Conservation (phyloP, 2,113 vertebrate genomes). For the Calonectris borealis region DNA sequence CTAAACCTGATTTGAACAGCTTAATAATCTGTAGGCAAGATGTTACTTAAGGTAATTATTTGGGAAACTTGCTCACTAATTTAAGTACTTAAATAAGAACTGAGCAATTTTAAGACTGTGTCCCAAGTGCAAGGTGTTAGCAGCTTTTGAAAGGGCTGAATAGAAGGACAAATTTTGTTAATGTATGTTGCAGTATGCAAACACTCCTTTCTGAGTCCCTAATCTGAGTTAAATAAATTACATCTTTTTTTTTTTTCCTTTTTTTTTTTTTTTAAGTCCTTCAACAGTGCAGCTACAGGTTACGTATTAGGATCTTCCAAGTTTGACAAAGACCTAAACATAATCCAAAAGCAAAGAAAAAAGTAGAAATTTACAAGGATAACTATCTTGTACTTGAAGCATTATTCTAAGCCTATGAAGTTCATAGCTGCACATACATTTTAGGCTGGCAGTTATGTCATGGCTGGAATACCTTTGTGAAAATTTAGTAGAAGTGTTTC, state of each 20-base stretch:
- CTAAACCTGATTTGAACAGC: neutral
- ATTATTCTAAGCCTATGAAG: neutral
- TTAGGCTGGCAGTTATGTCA: neutral
- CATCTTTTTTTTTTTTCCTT: fast-evolving
- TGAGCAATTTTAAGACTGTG: neutral
- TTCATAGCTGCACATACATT: neutral
- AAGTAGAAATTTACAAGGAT: neutral
- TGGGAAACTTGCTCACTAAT: neutral
- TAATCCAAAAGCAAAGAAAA: neutral
- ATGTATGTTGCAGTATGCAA: neutral
- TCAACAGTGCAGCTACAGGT: neutral
- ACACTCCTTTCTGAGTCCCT: neutral
- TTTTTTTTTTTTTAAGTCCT: neutral
- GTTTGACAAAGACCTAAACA: neutral
- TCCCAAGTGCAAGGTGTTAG: neutral
- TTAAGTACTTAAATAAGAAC: neutral
- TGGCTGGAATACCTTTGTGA: neutral
- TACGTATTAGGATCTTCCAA: neutral
- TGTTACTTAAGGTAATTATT: neutral
- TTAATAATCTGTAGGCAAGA: neutral
- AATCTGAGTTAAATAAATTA: neutral
- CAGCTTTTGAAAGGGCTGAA: neutral
- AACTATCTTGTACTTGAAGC: neutral
- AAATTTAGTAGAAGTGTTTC: neutral
- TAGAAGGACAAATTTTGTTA: neutral